These are phyloP conservation scores for Lindbergichthys nudifrons DNA, from an alignment of 2,797 vertebrate genomes.

Conservation along the genomic window DNA sequence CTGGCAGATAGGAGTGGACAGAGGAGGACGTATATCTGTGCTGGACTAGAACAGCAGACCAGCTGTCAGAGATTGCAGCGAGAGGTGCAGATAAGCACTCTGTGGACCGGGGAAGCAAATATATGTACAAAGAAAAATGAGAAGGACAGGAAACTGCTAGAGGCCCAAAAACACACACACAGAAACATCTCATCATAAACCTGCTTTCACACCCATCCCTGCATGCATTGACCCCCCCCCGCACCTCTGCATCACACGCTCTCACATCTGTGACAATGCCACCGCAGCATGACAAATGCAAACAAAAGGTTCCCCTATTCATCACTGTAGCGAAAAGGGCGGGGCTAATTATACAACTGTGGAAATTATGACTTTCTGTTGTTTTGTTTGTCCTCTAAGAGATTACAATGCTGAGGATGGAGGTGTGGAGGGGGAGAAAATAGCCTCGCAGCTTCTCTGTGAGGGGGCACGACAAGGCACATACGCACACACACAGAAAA, in stretches of 20 bases:
- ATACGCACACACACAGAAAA: slow-evolving; percentile 27
- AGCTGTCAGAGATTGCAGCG: slow-evolving; percentile 64
- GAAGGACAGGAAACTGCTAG: slow-evolving; percentile 26
- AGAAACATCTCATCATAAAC: slow-evolving; percentile 51
- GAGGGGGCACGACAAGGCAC: slow-evolving; percentile 31
- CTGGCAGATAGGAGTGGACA: slow-evolving; percentile 76
- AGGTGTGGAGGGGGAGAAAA: slow-evolving; percentile 39
- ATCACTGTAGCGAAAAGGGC: slow-evolving; percentile 78
- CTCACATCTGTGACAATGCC: slow-evolving; percentile 80
- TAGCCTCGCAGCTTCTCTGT: slow-evolving; percentile 57
- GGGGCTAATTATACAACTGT: slow-evolving; percentile 82
- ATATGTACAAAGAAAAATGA: slow-evolving; percentile 41
- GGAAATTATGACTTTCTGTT: slow-evolving; percentile 78
- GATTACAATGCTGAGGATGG: slow-evolving; percentile 66
- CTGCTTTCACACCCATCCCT: slow-evolving; percentile 59
- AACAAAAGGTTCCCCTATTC: slow-evolving; percentile 87
- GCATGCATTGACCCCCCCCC: slow-evolving; percentile 65
- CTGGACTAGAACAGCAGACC: slow-evolving; percentile 59
- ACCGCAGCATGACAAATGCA: slow-evolving; percentile 85
- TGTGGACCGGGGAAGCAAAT: slow-evolving; percentile 40
- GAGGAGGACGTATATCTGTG: slow-evolving; percentile 67
- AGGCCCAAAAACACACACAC: slow-evolving; percentile 24
- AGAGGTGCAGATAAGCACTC: slow-evolving; percentile 63
- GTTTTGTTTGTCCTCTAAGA: slow-evolving; percentile 82
- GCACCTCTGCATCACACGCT: slow-evolving; percentile 59